phyloP scores from a whole-genome alignment of 2,888 invertebrate species.

The Actias luna region DNA sequence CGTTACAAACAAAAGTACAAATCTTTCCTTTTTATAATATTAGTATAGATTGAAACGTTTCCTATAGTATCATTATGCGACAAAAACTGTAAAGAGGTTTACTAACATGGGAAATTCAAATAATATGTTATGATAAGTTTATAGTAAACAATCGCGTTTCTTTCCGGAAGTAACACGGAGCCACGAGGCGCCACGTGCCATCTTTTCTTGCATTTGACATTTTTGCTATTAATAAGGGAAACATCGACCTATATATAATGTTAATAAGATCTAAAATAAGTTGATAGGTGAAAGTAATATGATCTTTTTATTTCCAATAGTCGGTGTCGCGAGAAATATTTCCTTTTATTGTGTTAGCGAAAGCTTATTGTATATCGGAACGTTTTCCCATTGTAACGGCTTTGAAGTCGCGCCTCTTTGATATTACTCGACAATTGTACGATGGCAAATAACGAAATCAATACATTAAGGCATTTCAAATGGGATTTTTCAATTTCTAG shows the following conservation, averaged over 20 bases:
- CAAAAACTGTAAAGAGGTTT: not conserved
- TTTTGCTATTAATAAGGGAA: slow-evolving; percentile 36
- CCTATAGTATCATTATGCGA: not conserved
- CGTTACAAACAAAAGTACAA: too few relatives aligned
- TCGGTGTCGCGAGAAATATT: slow-evolving; percentile 60
- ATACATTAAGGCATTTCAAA: slow-evolving; percentile 56
- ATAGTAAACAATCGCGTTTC: slow-evolving; percentile 46
- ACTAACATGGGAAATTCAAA: slow-evolving; percentile 17
- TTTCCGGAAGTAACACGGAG: slow-evolving; percentile 51
- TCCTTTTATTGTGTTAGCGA: slow-evolving; percentile 74
- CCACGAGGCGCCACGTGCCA: slow-evolving; percentile 46
- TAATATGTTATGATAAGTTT: slow-evolving; percentile 25
- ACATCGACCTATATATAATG: slow-evolving; percentile 38
- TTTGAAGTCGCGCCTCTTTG: slow-evolving; percentile 49
- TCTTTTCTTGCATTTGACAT: slow-evolving; percentile 45
- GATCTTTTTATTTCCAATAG: slow-evolving; percentile 54
- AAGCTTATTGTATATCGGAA: slow-evolving; percentile 72
- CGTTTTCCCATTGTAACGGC: slow-evolving; percentile 65
- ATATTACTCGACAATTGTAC: slow-evolving; percentile 63
- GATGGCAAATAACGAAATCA: slow-evolving; percentile 68
- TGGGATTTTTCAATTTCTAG: slow-evolving; percentile 44
- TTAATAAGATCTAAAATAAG: slow-evolving; percentile 53
- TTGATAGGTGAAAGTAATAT: slow-evolving; percentile 41
- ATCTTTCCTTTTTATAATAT: too few relatives aligned
- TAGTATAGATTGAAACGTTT: slow-evolving; percentile 1